These are phyloP conservation scores for Caenorhabditis sinica DNA, from an alignment of 2,888 invertebrate species.

Conservation along the genomic window DNA sequence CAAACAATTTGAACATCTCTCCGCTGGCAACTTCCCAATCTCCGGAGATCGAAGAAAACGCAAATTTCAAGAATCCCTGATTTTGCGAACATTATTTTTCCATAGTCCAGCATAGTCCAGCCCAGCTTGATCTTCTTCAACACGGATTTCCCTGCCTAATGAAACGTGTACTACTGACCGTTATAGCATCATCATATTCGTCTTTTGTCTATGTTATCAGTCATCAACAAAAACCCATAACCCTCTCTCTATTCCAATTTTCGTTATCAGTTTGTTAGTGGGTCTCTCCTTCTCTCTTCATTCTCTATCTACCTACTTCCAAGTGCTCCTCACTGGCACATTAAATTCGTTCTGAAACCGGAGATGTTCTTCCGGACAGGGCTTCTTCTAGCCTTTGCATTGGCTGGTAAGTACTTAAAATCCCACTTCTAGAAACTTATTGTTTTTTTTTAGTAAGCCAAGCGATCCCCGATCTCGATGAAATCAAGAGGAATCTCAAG, in stretches of 20 bases:
- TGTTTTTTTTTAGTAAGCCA: slow-evolving; percentile 31
- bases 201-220: slow-evolving; percentile 34
- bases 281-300: slow-evolving; percentile 8
- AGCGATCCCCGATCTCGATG: slow-evolving; percentile 50
- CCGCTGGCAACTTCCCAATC: too few species aligned
- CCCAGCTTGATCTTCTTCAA: not conserved
- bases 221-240: slow-evolving; percentile 42
- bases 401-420: slow-evolving; percentile 11
- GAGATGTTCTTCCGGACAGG: slow-evolving; percentile 45
- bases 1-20: too few species aligned
- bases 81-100: not conserved
- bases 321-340: slow-evolving; percentile 21
- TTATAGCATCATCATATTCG: slow-evolving; percentile 4
- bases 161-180: slow-evolving; percentile 53
- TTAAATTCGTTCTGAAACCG: slow-evolving; percentile 32
- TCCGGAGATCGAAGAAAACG: too few species aligned
- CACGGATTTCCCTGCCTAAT: slow-evolving; percentile 18
- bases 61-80: too few species aligned
- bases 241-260: slow-evolving; percentile 30
- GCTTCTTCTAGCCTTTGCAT: slow-evolving; percentile 20
- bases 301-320: slow-evolving; percentile 26
- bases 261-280: slow-evolving; percentile 41
- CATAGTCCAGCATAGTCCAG: too few species aligned
- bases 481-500: slow-evolving; percentile 55
- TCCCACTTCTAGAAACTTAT: too few species aligned